Conservation (phyloP, 2,113 vertebrate genomes). For the Thunnus maccoyii region DNA sequence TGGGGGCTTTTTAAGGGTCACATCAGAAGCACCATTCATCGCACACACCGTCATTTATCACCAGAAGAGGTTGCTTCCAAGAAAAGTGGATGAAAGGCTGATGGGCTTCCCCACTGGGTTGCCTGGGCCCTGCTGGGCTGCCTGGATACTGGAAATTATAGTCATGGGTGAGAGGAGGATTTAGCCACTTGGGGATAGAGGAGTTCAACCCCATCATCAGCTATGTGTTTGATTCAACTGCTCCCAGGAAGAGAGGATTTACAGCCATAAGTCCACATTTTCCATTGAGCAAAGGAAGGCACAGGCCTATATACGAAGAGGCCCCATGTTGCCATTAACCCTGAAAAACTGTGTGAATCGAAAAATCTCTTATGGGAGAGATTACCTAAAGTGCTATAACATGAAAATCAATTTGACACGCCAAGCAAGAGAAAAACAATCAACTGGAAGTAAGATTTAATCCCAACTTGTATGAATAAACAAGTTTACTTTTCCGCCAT, state of each 20-base stretch:
- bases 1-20: constrained; percentile 71
- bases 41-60: constrained; percentile 81
- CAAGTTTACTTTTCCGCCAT: constrained; percentile 9
- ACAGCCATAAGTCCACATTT: constrained; percentile 32
- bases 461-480: constrained; percentile 4
- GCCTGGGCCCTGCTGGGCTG: constrained; percentile 59
- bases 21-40: constrained; percentile 76
- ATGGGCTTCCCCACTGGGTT: constrained; percentile 72
- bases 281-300: constrained; percentile 40
- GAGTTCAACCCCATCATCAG: constrained; percentile 56
- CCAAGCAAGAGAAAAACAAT: constrained; percentile 1
- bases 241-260: constrained; percentile 57
- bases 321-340: constrained; percentile 34
- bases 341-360: constrained; percentile 41
- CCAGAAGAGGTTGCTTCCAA: constrained; percentile 72
- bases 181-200: constrained; percentile 43
- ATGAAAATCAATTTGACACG: constrained; percentile 53
- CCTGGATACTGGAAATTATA: constrained; percentile 71
- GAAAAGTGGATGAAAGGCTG: constrained; percentile 75
- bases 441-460: constrained; percentile 2
- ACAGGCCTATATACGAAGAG: constrained; percentile 42
- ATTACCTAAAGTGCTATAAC: constrained; percentile 20
- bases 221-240: constrained; percentile 53
- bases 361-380: constrained; percentile 20
- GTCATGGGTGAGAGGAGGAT: constrained; percentile 51